Percentiles rank a stretch among this genome's conserved stretches.
phyloP scores from a whole-genome alignment of 1,140 invertebrate genomes.

The Sesamia nonagrioides region DNA sequence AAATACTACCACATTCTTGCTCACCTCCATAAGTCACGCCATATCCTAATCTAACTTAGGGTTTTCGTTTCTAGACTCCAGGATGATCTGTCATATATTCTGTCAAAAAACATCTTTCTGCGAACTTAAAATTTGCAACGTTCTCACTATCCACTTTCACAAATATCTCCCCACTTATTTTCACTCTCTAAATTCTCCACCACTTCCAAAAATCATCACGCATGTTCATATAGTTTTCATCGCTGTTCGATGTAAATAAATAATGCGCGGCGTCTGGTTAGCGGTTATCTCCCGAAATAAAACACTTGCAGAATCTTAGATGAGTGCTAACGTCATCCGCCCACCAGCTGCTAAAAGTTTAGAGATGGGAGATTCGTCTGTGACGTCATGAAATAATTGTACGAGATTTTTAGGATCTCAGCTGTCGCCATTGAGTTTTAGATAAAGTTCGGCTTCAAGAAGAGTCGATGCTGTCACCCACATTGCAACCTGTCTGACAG shows the following conservation, averaged over 20 bases:
- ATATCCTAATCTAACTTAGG: too few species aligned
- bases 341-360: slow-evolving; percentile 3
- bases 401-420: not conserved
- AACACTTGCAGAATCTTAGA: slow-evolving; percentile 23
- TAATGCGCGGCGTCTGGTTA: slow-evolving; percentile 13
- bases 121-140: not conserved
- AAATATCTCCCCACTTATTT: not conserved
- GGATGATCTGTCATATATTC: too few species aligned
- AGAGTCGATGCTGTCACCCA: too few species aligned
- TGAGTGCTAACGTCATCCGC: slow-evolving; percentile 39
- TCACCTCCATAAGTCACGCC: too few species aligned
- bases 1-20: too few species aligned
- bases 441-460: too few species aligned
- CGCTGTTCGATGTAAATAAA: slow-evolving; percentile 26
- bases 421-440: too few species aligned
- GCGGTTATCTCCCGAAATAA: slow-evolving; percentile 44
- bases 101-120: too few species aligned
- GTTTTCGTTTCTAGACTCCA: too few species aligned
- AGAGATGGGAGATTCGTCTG: slow-evolving; percentile 3
- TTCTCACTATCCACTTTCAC: not conserved
- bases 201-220: not conserved
- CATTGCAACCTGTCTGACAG: too few species aligned
- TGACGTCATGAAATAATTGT: not conserved
- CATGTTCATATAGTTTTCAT: slow-evolving; percentile 41
- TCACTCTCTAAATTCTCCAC: too few species aligned